Percentiles rank a stretch among this genome's conserved stretches.
phyloP scores from a whole-genome alignment of 2,797 vertebrate species.

The Iguana delicatissima region DNA sequence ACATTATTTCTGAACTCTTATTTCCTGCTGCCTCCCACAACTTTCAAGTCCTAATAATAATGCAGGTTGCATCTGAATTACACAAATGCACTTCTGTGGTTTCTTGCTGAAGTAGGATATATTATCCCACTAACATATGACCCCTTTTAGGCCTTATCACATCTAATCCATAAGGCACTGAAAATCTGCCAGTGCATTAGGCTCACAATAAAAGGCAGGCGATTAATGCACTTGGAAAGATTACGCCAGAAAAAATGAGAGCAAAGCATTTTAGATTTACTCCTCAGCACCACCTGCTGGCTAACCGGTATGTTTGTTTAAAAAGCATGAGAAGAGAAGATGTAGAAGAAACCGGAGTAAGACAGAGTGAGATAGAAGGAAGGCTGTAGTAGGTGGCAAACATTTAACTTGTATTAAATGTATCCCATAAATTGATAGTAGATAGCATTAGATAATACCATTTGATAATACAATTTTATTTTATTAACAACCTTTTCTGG shows the following conservation, averaged over 20 bases:
- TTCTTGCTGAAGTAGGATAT: conserved; percentile 14
- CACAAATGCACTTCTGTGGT: not conserved
- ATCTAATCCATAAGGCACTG: conserved; percentile 38
- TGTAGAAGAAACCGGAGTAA: not conserved
- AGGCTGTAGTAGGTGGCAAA: too few relatives aligned
- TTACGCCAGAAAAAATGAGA: not conserved
- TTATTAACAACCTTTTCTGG: not conserved
- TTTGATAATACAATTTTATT: not conserved
- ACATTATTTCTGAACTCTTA: conserved; percentile 46
- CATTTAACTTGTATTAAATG: too few relatives aligned
- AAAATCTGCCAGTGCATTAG: not conserved
- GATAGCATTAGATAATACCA: not conserved
- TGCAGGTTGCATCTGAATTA: conserved; percentile 42
- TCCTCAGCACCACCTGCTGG: conserved; percentile 54
- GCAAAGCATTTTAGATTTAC: conserved; percentile 22
- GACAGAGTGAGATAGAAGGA: too few relatives aligned
- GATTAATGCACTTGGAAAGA: conserved; percentile 11
- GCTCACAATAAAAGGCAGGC: not conserved
- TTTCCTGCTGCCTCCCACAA: not conserved
- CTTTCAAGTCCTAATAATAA: conserved; percentile 25
- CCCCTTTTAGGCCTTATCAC: conserved; percentile 11
- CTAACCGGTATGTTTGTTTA: not conserved
- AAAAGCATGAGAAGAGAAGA: not conserved
- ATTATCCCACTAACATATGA: conserved; percentile 25
- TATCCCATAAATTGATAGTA: not conserved